These are phyloP conservation scores for Poeciliopsis infans DNA, from an alignment of 2,797 vertebrate species.

Conservation along the genomic window DNA sequence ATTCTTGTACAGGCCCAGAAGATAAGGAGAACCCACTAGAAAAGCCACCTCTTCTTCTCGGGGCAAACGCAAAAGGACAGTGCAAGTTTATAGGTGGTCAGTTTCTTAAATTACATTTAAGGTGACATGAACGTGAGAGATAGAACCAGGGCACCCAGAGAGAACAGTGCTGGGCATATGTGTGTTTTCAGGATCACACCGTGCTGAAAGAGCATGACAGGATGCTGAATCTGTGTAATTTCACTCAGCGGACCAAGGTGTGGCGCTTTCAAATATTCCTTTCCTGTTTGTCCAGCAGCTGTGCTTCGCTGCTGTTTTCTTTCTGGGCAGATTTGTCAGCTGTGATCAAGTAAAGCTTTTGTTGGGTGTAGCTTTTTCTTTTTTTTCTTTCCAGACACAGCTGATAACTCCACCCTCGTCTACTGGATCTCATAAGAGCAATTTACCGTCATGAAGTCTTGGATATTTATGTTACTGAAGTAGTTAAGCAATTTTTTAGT, in stretches of 20 bases:
- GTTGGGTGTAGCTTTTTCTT: slow-evolving; percentile 58
- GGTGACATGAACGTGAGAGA: neutral
- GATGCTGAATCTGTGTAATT: slow-evolving; percentile 45
- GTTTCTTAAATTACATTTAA: neutral
- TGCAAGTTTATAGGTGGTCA: neutral
- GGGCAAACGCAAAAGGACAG: neutral
- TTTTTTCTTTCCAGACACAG: slow-evolving; percentile 62
- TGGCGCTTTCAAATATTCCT: slow-evolving; percentile 63
- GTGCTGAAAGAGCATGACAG: slow-evolving; percentile 53
- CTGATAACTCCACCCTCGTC: slow-evolving; percentile 53
- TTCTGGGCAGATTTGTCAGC: slow-evolving; percentile 71
- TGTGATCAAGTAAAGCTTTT: slow-evolving; percentile 68
- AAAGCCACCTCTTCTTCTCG: neutral
- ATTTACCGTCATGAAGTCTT: slow-evolving; percentile 52
- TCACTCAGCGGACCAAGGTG: slow-evolving; percentile 63
- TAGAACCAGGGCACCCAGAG: neutral
- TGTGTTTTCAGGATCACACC: slow-evolving; percentile 18
- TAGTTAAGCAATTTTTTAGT: slow-evolving; percentile 28
- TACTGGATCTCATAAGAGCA: slow-evolving; percentile 54
- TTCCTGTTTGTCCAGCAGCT: slow-evolving; percentile 71
- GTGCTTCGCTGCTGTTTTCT: slow-evolving; percentile 73
- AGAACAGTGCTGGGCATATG: neutral
- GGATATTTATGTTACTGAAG: slow-evolving; percentile 59
- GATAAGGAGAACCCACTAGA: neutral
- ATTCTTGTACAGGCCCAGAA: neutral